A percentile compares a stretch with the other conserved stretches of the same genome.
These are phyloP conservation scores for Uloborus diversus DNA, from an alignment of 1,140 invertebrate species.

Conservation along the genomic window DNA sequence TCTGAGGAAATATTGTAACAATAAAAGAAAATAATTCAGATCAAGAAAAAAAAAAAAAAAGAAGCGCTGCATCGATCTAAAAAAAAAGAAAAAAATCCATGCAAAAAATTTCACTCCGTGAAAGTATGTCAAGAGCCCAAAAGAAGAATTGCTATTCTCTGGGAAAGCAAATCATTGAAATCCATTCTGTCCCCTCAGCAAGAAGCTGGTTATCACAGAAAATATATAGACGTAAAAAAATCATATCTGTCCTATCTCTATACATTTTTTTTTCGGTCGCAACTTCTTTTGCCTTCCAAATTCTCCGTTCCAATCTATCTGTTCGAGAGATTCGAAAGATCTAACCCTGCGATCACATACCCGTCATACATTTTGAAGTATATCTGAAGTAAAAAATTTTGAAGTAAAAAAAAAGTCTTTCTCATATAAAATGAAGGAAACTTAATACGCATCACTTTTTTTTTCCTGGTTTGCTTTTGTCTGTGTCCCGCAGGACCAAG, in stretches of 20 bases:
- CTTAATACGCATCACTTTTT: conserved; percentile 30
- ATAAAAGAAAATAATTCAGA: no score
- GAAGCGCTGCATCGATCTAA: conserved; percentile 30
- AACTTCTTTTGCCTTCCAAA: conserved; percentile 38
- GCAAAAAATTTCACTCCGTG: background rate
- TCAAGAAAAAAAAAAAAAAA: no score
- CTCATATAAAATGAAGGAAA: conserved; percentile 42
- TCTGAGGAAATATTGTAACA: no score
- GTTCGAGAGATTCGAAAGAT: conserved; percentile 38
- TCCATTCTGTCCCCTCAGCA: conserved; percentile 15
- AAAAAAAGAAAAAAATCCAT: conserved; percentile 9
- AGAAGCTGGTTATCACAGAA: conserved; percentile 40
- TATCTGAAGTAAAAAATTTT: background rate
- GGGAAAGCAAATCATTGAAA: conserved; percentile 37
- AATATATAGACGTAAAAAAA: conserved; percentile 41
- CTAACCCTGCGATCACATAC: conserved; percentile 38
- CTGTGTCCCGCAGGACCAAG: conserved; percentile 17
- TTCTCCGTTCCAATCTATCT: conserved; percentile 38
- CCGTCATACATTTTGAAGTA: conserved; percentile 33
- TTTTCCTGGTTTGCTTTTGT: background rate
- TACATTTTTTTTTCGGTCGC: background rate
- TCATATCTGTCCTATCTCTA: conserved; percentile 27
- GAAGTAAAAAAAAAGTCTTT: conserved; percentile 12
- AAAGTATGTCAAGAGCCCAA: conserved; percentile 22
- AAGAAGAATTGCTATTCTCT: background rate